These are phyloP conservation scores for Chaunax sp. DNA, from an alignment of 2,797 vertebrate genomes.

Conservation along the genomic window DNA sequence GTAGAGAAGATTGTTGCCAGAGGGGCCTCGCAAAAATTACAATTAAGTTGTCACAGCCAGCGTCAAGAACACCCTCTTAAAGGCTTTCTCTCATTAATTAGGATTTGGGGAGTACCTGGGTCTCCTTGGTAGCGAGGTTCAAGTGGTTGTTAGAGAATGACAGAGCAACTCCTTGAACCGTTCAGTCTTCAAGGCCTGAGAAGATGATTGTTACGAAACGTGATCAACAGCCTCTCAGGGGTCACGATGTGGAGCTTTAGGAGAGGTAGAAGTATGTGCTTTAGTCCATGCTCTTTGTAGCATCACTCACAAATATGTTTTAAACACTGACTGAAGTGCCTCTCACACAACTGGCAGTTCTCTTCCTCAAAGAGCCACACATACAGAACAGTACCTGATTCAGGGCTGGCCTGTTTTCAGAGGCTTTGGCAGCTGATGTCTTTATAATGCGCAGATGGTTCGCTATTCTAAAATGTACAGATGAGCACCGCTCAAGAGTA, in stretches of 20 bases:
- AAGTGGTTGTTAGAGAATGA: constrained; percentile 84
- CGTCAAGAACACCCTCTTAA: constrained; percentile 86
- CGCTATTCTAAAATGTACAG: constrained; percentile 19
- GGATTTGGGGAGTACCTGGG: constrained; percentile 85
- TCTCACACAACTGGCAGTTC: constrained; percentile 62
- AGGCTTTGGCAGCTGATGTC: constrained; percentile 58
- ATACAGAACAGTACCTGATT: constrained; percentile 45
- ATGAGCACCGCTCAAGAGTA: constrained; percentile 11
- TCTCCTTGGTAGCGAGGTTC: constrained; percentile 82
- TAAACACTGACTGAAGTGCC: constrained; percentile 71
- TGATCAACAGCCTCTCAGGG: constrained; percentile 84
- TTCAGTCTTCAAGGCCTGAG: constrained; percentile 69
- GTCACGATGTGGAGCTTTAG: constrained; percentile 72
- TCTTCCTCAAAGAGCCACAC: constrained; percentile 45
- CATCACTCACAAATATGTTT: constrained; percentile 70
- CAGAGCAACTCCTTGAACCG: constrained; percentile 76
- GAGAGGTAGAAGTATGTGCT: constrained; percentile 60
- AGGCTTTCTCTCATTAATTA: constrained; percentile 86
- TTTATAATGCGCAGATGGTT: constrained; percentile 37
- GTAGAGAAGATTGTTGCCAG: constrained; percentile 80
- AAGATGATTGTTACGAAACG: constrained; percentile 84
- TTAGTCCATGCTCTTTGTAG: constrained; percentile 65
- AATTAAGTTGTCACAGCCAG: constrained; percentile 84
- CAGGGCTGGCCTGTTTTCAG: constrained; percentile 48
- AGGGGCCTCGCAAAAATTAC: constrained; percentile 82